Conservation (phyloP, 2,113 vertebrate genomes). For the Macaca fascicularis region T2T-MFA8v1.1 NC_088376.1:84655501-84656000, state of each 20-base stretch:
- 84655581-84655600: neutral
- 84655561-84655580: neutral
- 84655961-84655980: too few relatives aligned
- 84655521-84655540: neutral
- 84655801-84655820: neutral
- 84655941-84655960: too few relatives aligned
- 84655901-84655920: too few relatives aligned
- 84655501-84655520: neutral
- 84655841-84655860: neutral
- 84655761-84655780: slow-evolving; percentile 38
- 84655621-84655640: neutral
- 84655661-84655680: neutral
- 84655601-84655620: neutral
- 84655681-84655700: neutral
- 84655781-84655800: neutral
- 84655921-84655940: too few relatives aligned
- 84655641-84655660: neutral
- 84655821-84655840: neutral
- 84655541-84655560: neutral
- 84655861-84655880: neutral
- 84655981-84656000: too few relatives aligned
- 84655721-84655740: neutral
- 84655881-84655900: too few relatives aligned
- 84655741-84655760: neutral
- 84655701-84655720: slow-evolving; percentile 23